Base-by-base conservation (phyloP, 2,888 invertebrate genomes). In the Drosophila setosimentum region DNA sequence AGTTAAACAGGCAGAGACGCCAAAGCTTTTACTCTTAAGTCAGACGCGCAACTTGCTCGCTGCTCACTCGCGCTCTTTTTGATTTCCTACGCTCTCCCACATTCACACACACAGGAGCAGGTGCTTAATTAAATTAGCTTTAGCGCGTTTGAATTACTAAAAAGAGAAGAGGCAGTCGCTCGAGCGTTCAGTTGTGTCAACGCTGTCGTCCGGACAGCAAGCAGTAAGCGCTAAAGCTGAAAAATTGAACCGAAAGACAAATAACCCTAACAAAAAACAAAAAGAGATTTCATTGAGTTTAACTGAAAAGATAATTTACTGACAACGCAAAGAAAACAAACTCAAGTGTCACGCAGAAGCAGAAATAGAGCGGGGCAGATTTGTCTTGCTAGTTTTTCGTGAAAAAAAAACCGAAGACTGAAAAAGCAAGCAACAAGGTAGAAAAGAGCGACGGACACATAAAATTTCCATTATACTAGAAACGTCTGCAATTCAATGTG, bases 121-220 rank as follows among this genome's bases (percentile, higher is more conserved):
- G 72, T 82, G 73, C 76, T 73, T 86, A 90, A 91, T 90, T 91
- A 75, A 85, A 91, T 91, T 91, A 91, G 81, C 74, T 78, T 76
- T 75, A 57, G 62, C 70, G 68, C 45, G 42, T 61, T 83, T 89
- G 87, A 86, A 80, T 87, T 79, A 90, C 80, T 85, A 63, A 80
- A 73, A 80, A 76, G 70, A 60, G 77, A n/a, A 58, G 49, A 29
- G 63, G 79, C 68, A 35, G 78, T 61, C 68, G 68, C 60, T 61
- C 71, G 66, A 76, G 76, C 76, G 73, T 77, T 92, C 91, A 92
- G 90, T 92, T 78, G 86, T 82, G 81, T 76, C 82, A 85, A 83
- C 84, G 87, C 91, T 85, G 83, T 92, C 89, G 92, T 81, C 91
- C 87, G 81, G 83, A 82, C 73, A 89, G 87, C 88, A 82, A 35